Base-by-base conservation (phyloP, 2,113 vertebrate genomes). In the Alaudala cheleensis region DNA sequence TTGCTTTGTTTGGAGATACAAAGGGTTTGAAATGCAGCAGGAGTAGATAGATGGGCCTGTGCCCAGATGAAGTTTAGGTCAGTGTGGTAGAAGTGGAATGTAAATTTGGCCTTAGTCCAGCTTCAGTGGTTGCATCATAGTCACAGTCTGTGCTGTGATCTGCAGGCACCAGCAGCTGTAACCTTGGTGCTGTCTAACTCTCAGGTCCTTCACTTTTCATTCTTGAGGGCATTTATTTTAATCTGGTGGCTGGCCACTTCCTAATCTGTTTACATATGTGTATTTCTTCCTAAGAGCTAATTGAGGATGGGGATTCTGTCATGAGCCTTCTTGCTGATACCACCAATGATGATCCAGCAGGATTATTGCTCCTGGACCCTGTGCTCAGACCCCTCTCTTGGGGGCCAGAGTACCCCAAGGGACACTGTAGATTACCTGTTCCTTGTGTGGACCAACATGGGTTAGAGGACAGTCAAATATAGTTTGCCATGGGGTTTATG, bases 21-120 rank as follows among this genome's bases (percentile, higher is more conserved):
- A 58, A 85, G 54, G 17, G 20, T 37, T 44, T 81, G 67, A 86
- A 81, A 51, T 86, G 54, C 29, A 0, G 0, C 50, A 50, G 50
- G 19, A 81, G 34, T 4, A 17, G 66, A 61, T 40, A 79, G 64
- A 61, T 39, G 54, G 29, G 54, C 51, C 67, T 74, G 39, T 77
- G 82, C 79, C 40, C 60, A 83, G 66, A 70, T 83, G 71, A 93
- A 33, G 39, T 67, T 95, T 81, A 73, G 56, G 60, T 33, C 44
- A 34, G 29, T 70, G 64, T 94, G 92, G 67, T 58, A 34, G 56
- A 34, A 93, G 42, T 77, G 64, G 86, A 95, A 95, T 90, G 80
- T 92, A 90, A 90, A 78, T 86, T 78, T 93, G 94, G 94, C 80
- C 14, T 51, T 49, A 40, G 34, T 58, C 92, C 86, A 86, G 2